Conservation (phyloP, 2,113 vertebrate species). For the Dipodomys spectabilis region DNA sequence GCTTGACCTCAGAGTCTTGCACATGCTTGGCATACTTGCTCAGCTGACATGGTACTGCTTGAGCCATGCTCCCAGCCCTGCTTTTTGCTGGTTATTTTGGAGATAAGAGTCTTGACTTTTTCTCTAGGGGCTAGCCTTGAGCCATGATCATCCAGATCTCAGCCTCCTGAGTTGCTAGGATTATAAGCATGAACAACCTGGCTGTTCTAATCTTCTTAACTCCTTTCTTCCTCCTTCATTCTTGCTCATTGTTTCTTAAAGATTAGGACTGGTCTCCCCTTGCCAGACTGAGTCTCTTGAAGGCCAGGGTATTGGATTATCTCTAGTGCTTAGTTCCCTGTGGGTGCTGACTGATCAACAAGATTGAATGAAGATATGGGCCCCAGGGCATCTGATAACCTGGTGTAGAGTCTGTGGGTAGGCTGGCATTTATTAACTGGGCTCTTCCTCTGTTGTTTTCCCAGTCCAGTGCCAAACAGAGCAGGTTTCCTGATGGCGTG, state of each 20-base stretch:
- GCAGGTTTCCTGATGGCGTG: neutral
- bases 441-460: neutral
- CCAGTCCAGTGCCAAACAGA: neutral
- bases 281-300: neutral
- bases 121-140: no score
- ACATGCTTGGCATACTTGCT: no score
- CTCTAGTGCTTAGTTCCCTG: neutral
- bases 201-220: neutral
- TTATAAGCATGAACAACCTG: no score
- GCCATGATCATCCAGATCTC: no score
- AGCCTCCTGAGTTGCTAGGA: no score
- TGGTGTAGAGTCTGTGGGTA: no score
- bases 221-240: no score
- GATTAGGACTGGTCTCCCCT: neutral
- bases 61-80: no score
- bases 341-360: neutral
- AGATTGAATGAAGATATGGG: neutral
- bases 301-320: neutral
- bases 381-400: neutral
- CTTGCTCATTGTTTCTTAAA: neutral
- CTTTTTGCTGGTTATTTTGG: no score
- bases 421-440: neutral
- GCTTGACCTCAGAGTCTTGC: no score
- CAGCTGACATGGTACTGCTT: no score
- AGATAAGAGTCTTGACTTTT: no score